Percentiles rank a stretch among this genome's conserved stretches.
Evolutionary conservation across 37 sponge, comb jelly and placozoan species (phyloP).

Genomic region (Spongilla lacustris): DNA sequence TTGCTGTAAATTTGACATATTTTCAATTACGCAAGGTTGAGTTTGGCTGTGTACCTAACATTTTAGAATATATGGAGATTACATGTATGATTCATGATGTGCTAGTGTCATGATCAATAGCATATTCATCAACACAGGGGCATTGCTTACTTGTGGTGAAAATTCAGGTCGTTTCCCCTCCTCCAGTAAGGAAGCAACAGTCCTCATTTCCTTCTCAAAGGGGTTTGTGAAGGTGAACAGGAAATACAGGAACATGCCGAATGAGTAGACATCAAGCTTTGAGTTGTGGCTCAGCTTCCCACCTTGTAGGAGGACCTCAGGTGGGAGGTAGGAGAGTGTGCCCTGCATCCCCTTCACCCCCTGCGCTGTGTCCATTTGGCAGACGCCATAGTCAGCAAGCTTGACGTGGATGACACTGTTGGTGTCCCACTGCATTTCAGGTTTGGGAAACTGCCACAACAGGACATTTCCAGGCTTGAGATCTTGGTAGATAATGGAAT

Average conservation of each 20-base stretch:
- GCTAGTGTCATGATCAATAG: no score
- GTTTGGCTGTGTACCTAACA: no score
- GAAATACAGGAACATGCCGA: slow-evolving; percentile 78
- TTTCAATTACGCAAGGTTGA: no score
- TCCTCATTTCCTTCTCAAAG: slow-evolving; percentile 48
- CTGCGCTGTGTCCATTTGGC: slow-evolving; percentile 62
- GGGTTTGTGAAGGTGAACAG: slow-evolving; percentile 61
- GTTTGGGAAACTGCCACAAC: slow-evolving; percentile 79
- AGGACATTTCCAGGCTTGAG: slow-evolving; percentile 82
- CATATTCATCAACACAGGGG: neutral
- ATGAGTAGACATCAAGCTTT: slow-evolving; percentile 81
- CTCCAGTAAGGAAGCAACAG: slow-evolving; percentile 32
- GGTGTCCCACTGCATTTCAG: slow-evolving; percentile 46
- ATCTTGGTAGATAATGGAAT: slow-evolving; percentile 84
- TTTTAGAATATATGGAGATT: no score
- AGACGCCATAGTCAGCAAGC: slow-evolving; percentile 89
- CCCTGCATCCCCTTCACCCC: slow-evolving; percentile 74
- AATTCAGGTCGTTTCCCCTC: slow-evolving; percentile 65
- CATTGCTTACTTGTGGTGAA: slow-evolving; percentile 39
- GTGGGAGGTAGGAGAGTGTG: slow-evolving; percentile 78
- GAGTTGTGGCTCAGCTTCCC: slow-evolving; percentile 59
- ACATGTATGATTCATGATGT: no score
- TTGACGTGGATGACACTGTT: slow-evolving; percentile 51
- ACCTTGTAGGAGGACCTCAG: slow-evolving; percentile 70
- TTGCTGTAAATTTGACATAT: no score